phyloP scores from a whole-genome alignment of 2,113 vertebrate species.

The Melanerpes aurifrons region DNA sequence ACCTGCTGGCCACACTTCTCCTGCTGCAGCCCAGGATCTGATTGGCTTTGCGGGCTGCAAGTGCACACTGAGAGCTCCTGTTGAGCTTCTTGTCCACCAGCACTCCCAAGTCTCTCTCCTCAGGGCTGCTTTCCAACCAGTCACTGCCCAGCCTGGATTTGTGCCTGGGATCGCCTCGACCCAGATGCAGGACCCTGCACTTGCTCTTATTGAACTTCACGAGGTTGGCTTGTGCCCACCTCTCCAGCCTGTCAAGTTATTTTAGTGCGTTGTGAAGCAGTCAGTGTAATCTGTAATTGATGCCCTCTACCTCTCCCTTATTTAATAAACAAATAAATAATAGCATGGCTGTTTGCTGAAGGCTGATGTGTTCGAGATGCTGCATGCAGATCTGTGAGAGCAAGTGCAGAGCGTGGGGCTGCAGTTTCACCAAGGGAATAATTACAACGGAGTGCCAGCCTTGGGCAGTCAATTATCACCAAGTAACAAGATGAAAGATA shows the following conservation, averaged over 20 bases:
- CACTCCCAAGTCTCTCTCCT: no score
- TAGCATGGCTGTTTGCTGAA: not conserved
- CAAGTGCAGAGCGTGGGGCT: not conserved
- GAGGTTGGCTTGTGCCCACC: no score
- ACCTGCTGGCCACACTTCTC: no score
- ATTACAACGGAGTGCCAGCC: constrained; percentile 9
- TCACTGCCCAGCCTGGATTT: no score
- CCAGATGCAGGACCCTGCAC: no score
- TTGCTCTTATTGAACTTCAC: no score
- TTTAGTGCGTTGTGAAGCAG: not conserved
- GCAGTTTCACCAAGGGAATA: not conserved
- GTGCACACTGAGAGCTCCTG: no score
- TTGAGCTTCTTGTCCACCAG: no score
- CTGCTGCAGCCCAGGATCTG: no score
- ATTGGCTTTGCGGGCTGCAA: no score
- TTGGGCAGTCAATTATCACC: constrained; percentile 17
- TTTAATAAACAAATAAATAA: not conserved
- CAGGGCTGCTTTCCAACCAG: no score
- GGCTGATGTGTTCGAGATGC: not conserved
- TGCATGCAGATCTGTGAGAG: not conserved
- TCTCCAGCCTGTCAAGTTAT: not conserved
- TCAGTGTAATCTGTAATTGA: not conserved
- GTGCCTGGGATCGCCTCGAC: no score
- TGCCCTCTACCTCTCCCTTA: not conserved
- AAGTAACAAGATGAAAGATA: not conserved